Evolutionary conservation across 1,140 invertebrate species (phyloP).

Genomic region (Globodera rostochiensis): DNA sequence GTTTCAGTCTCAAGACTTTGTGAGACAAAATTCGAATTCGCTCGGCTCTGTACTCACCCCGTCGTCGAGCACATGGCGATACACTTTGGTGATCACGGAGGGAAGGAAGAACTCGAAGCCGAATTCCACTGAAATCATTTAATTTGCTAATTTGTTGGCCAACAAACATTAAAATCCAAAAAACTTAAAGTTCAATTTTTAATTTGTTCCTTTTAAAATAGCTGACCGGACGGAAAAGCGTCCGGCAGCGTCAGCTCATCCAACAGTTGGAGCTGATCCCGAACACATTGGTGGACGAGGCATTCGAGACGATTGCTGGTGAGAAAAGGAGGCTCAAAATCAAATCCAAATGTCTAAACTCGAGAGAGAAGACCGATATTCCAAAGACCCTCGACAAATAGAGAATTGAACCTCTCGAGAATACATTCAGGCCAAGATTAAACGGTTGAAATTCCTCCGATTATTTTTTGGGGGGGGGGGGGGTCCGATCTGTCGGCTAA

Average conservation of each 20-base stretch:
- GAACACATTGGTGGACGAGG: conserved; percentile 50
- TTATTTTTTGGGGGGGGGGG: too few species aligned
- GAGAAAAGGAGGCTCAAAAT: not conserved
- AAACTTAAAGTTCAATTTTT: not conserved
- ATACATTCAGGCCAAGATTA: too few species aligned
- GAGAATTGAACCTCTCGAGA: too few species aligned
- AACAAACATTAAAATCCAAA: not conserved
- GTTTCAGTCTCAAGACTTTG: too few species aligned
- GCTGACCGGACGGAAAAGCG: conserved; percentile 51
- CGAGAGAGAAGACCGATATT: too few species aligned
- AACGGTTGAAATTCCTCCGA: too few species aligned
- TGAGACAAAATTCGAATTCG: too few species aligned
- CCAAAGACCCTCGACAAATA: too few species aligned
- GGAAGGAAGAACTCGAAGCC: conserved; percentile 65
- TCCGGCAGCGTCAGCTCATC: conserved; percentile 42
- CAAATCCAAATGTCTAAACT: too few species aligned
- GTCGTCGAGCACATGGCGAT: conserved; percentile 62
- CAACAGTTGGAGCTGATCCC: conserved; percentile 39
- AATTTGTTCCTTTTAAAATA: not conserved
- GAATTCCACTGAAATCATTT: conserved; percentile 54
- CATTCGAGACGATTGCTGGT: conserved; percentile 59
- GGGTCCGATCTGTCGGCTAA: not conserved
- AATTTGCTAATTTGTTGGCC: not conserved
- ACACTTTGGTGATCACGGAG: conserved; percentile 63
- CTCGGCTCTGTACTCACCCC: conserved; percentile 15